Percentiles rank a stretch among this genome's conserved stretches.
These are phyloP conservation scores for Protonemura montana DNA, from an alignment of 2,888 invertebrate genomes.

Conservation along the genomic window DNA sequence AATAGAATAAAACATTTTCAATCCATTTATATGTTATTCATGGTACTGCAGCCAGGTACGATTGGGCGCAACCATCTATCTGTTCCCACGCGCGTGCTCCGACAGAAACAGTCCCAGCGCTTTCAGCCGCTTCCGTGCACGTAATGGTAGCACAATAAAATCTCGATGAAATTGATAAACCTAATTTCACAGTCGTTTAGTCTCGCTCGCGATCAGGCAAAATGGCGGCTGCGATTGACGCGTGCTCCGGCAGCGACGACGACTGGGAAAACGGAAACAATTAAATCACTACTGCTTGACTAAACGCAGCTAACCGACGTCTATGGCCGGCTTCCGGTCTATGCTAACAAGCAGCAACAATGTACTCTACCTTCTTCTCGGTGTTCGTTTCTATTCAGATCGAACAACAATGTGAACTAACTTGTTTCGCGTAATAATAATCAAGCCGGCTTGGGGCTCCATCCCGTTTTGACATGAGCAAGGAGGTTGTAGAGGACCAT, in stretches of 20 bases:
- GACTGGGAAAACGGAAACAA: constrained; percentile 26
- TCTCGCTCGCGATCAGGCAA: constrained; percentile 24
- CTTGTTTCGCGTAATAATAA: neutral
- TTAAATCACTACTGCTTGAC: constrained; percentile 39
- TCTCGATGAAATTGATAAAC: constrained; percentile 29
- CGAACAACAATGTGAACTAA: neutral
- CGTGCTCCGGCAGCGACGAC: neutral
- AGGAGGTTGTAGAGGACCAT: too few species aligned
- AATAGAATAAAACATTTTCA: too few species aligned
- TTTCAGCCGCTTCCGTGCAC: neutral
- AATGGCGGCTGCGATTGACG: constrained; percentile 38
- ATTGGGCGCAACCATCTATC: too few species aligned
- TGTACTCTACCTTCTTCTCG: neutral
- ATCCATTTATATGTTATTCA: too few species aligned
- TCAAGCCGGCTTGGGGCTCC: neutral
- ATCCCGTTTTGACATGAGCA: neutral
- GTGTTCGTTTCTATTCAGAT: neutral
- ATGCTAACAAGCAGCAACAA: constrained; percentile 12
- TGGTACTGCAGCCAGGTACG: too few species aligned
- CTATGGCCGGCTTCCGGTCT: neutral
- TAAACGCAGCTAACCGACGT: constrained; percentile 1
- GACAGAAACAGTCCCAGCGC: neutral
- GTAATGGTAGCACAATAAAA: constrained; percentile 23
- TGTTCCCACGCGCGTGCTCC: neutral
- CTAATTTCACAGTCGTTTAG: constrained; percentile 37